Evolutionary conservation across 2,888 invertebrate genomes (phyloP).

Genomic region (Parasteatoda lunata): DNA sequence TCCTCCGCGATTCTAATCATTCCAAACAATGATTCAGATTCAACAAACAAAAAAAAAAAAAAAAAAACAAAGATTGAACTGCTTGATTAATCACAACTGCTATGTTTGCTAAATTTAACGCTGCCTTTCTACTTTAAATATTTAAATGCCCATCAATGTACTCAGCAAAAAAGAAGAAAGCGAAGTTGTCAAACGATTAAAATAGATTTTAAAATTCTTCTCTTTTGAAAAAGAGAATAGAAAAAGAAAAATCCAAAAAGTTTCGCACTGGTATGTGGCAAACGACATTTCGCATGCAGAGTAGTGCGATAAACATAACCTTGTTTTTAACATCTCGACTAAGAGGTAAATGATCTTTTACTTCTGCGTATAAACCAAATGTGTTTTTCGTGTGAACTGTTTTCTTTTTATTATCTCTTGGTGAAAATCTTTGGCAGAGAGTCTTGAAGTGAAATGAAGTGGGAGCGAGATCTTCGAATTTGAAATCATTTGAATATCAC

Average conservation of each 20-base stretch:
- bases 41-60: too few species aligned
- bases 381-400: background rate
- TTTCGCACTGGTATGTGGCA: background rate
- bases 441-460: too few species aligned
- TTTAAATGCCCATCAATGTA: too few species aligned
- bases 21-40: too few species aligned
- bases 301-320: constrained; percentile 20
- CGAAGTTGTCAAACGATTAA: constrained; percentile 10
- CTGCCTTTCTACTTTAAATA: too few species aligned
- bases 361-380: constrained; percentile 10
- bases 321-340: constrained; percentile 14
- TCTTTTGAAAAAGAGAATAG: background rate
- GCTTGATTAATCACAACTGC: too few species aligned
- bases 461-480: background rate
- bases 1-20: too few species aligned
- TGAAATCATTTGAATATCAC: background rate
- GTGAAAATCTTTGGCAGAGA: background rate
- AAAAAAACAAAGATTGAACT: too few species aligned
- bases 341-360: constrained; percentile 36
- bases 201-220: constrained; percentile 21
- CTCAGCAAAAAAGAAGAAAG: background rate
- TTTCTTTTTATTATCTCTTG: background rate
- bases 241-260: background rate
- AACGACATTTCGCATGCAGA: constrained; percentile 4
- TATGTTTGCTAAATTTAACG: too few species aligned